A percentile compares a stretch with the other conserved stretches of the same genome.
Conservation (phyloP, 1,140 invertebrate species). For the Pogonomyrmex californicus region DNA sequence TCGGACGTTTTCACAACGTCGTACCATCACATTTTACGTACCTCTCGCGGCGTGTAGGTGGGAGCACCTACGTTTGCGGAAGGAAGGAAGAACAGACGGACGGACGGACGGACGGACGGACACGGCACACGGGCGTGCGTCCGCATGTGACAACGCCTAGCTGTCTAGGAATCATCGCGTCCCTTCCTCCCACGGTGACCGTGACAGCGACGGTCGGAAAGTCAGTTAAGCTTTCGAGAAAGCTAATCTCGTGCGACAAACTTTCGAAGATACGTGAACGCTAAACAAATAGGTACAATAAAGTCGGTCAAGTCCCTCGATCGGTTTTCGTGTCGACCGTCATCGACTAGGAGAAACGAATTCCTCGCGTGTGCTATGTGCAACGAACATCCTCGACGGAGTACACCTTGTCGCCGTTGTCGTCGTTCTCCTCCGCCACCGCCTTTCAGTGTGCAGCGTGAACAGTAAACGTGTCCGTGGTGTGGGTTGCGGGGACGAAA, state of each 20-base stretch:
- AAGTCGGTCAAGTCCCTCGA: neutral
- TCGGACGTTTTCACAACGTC: neutral
- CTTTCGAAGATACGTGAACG: neutral
- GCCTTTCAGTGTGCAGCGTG: neutral
- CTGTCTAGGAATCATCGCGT: constrained; percentile 61
- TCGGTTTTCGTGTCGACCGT: neutral
- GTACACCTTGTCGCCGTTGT: neutral
- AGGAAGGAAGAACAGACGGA: constrained; percentile 1
- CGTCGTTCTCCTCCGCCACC: neutral
- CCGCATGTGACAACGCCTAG: constrained; percentile 77
- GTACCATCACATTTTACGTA: neutral
- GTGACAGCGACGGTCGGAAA: neutral
- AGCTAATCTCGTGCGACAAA: neutral
- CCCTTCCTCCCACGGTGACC: constrained; percentile 39
- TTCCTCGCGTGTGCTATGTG: constrained; percentile 18
- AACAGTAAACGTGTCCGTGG: constrained; percentile 14
- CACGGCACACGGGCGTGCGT: constrained; percentile 68
- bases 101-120: constrained; percentile 39
- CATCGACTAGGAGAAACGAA: neutral
- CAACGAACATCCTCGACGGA: neutral
- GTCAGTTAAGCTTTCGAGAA: neutral
- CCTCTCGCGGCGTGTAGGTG: constrained; percentile 60
- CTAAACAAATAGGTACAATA: too few relatives aligned
- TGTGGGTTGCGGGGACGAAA: neutral
- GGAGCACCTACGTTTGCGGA: constrained; percentile 66